Evolutionary conservation across 1,140 invertebrate genomes (phyloP).

Genomic region (Leptinotarsa undecemlineata): DNA sequence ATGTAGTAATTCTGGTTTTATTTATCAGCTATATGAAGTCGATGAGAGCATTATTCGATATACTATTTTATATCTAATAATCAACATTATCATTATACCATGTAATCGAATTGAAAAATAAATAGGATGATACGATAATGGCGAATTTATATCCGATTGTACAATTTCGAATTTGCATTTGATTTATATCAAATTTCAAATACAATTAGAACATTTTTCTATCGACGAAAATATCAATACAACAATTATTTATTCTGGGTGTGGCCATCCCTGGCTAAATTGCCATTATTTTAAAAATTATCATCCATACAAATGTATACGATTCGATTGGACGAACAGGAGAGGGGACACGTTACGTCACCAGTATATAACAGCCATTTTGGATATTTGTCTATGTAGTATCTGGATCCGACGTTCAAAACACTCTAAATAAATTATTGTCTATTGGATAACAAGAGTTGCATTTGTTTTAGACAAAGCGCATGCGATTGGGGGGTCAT

Average conservation of each 20-base stretch:
- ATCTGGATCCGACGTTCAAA: conserved; percentile 22
- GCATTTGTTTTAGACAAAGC: conserved; percentile 21
- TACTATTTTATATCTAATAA: not conserved
- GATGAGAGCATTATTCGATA: too few species aligned
- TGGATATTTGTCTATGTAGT: conserved; percentile 32
- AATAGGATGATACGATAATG: conserved; percentile 14
- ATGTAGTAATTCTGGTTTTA: too few species aligned
- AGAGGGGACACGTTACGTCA: conserved; percentile 31
- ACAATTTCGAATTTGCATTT: conserved; percentile 13
- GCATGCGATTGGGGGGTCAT: conserved; percentile 15
- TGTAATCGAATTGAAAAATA: conserved; percentile 6
- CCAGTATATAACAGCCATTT: conserved; percentile 35
- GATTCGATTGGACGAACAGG: conserved; percentile 25
- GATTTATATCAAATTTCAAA: conserved; percentile 15
- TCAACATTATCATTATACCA: not conserved
- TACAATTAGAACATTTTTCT: conserved; percentile 17
- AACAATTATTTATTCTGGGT: conserved; percentile 26
- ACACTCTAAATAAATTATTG: conserved; percentile 33
- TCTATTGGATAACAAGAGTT: conserved; percentile 26
- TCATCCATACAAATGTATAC: conserved; percentile 23
- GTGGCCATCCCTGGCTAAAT: conserved; percentile 29
- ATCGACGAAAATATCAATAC: conserved; percentile 26
- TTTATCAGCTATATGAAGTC: too few species aligned
- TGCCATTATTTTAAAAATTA: conserved; percentile 33
- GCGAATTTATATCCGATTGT: conserved; percentile 20